Base-by-base conservation (phyloP, 2,888 invertebrate species). In the Dendrolimus pini region DNA sequence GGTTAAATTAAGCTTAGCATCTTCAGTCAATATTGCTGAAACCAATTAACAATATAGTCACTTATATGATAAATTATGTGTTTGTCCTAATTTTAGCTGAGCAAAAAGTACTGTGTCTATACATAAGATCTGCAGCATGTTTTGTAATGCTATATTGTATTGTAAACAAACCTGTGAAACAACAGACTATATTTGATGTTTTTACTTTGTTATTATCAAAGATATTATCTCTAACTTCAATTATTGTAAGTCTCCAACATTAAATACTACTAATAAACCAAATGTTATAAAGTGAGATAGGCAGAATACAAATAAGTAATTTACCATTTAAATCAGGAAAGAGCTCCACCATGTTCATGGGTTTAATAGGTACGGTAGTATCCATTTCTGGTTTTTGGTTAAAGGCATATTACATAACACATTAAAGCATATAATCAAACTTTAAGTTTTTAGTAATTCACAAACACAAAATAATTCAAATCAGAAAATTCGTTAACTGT, bases 261-360 rank as follows among this genome's bases (percentile, higher is more conserved):
- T 30, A 30, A 30, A 30, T 30, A 6, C 30, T 30, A 30, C 30
- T 6, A 30, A 30, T 3, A 30, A 30, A 30, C 30, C 30, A 6
- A 30, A 30, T 30, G 2, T 30, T 30, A 30, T 30, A 30, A 30
- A 30, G 6, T 30, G 30, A 30, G 30, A 6, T 30, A 30, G 30
- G 30, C 30, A 30, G 3, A 30, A 30, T 30, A 30, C 30, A 30
- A 30, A 6, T 30, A 30, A 30, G 6, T 30, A 54, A 65, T 75
- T 65, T 67, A 86, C 86, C 78, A 56, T 72, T 72, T 42, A 89
- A 68, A 55, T 65, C 73, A 12, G 86, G 85, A 57, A 89, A 65
- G 59, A 87, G 65, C 69, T 88, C 86, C 9, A 82, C 79, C 61
- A 89, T 72, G 7, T 82, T 74, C 65, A 70, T 82, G n/a, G 88